phyloP scores from a whole-genome alignment of 2,113 vertebrate species.

The Mobula birostris region DNA sequence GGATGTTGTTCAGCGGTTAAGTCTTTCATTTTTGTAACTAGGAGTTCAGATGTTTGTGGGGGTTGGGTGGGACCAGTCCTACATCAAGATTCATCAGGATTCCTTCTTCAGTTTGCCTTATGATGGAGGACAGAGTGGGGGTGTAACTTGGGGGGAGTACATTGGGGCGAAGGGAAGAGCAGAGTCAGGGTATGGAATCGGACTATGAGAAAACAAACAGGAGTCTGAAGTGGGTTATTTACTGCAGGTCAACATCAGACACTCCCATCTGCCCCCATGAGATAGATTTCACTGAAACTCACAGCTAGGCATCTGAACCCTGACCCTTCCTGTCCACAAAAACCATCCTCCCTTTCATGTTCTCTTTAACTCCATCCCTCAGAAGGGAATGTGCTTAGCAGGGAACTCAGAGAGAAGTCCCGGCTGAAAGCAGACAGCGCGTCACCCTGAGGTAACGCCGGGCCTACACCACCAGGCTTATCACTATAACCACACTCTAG shows the following conservation, averaged over 20 bases:
- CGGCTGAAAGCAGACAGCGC: conserved; percentile 6
- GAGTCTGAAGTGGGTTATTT: conserved; percentile 47
- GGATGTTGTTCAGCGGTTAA: not conserved
- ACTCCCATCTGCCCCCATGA: conserved; percentile 48
- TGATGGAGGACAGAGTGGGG: not conserved
- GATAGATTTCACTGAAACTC: conserved; percentile 36
- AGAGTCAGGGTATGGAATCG: conserved; percentile 43
- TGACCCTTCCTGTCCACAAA: conserved; percentile 51
- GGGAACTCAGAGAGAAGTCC: conserved; percentile 40
- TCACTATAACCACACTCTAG: conserved; percentile 45
- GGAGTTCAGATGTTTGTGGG: not conserved
- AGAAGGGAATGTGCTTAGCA: conserved; percentile 45
- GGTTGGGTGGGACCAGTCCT: not conserved
- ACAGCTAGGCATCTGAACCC: conserved; percentile 56
- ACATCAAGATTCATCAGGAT: not conserved
- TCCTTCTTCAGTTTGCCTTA: not conserved
- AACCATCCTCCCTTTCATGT: conserved; percentile 57
- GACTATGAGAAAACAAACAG: conserved; percentile 57
- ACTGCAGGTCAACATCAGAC: conserved; percentile 37
- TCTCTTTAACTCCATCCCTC: conserved; percentile 53
- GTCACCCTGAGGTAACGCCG: not conserved
- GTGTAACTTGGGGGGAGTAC: not conserved
- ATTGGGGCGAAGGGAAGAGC: not conserved
- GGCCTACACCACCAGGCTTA: conserved; percentile 36
- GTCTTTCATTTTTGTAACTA: not conserved